phyloP scores from a whole-genome alignment of 2,888 invertebrate genomes.

The Chirona hameri region DNA sequence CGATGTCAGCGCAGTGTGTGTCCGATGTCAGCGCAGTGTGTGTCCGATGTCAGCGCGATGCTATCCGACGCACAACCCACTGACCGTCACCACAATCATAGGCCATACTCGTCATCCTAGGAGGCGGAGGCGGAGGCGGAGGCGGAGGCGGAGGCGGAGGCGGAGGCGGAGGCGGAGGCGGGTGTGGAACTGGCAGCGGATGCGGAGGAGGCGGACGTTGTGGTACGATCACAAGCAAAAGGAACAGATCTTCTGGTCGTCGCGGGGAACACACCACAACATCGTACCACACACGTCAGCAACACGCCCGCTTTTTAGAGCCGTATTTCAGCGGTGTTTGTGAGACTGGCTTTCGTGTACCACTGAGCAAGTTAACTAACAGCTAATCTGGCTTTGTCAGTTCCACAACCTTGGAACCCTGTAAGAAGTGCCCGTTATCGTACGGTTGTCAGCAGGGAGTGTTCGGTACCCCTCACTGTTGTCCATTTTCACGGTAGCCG shows the following conservation, averaged over 20 bases:
- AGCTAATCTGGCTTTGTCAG: slow-evolving; percentile 23
- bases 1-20: no score
- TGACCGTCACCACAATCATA: no score
- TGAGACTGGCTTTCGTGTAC: neutral
- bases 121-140: neutral
- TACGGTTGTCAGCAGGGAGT: neutral
- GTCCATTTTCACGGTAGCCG: no score
- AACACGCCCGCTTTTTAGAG: neutral
- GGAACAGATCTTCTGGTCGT: no score
- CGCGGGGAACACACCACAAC: no score
- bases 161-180: neutral
- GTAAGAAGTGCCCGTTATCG: neutral
- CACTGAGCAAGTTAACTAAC: neutral
- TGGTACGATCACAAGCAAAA: no score
- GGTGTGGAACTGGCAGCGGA: neutral
- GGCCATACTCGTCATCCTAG: no score
- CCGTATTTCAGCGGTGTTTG: neutral
- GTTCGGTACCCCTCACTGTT: neutral
- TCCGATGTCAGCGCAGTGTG: no score
- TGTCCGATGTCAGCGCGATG: no score
- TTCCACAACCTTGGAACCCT: neutral
- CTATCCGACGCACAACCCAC: no score
- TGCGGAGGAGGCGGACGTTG: no score
- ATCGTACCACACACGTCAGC: neutral
- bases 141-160: neutral